Conservation (phyloP, 2,888 invertebrate genomes). For the Tortricodes alternella region DNA sequence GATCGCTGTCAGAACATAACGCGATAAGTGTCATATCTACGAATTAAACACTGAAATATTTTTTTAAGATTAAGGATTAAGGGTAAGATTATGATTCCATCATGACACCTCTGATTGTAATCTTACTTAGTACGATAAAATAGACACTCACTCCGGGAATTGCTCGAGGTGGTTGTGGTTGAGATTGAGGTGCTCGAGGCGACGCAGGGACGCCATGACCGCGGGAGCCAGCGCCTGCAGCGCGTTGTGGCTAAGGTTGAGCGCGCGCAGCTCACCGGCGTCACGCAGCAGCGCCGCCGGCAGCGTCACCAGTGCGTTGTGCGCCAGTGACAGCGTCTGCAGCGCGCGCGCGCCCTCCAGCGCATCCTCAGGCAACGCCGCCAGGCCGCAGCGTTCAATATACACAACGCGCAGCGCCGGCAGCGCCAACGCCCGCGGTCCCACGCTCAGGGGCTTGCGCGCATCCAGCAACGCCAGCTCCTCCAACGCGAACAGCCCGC, state of each 20-base stretch:
- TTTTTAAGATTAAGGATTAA: too few species aligned
- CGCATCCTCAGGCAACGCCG: constrained; percentile 3
- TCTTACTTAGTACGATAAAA: too few species aligned
- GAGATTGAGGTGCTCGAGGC: constrained; percentile 20
- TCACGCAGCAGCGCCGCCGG: constrained; percentile 37
- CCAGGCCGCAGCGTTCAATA: constrained; percentile 13
- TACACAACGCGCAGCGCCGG: constrained; percentile 66
- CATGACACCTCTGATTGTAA: too few species aligned
- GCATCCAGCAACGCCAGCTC: neutral
- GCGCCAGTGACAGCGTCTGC: constrained; percentile 9
- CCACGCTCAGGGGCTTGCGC: neutral
- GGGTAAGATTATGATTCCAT: too few species aligned
- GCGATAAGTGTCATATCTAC: neutral
- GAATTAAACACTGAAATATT: too few species aligned
- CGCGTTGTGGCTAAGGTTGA: constrained; percentile 37
- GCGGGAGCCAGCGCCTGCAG: constrained; percentile 30
- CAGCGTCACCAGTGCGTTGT: constrained; percentile 32
- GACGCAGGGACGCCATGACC: constrained; percentile 8
- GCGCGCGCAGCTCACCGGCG: constrained; percentile 20
- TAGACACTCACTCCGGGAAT: constrained; percentile 42
- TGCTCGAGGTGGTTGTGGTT: constrained; percentile 16
- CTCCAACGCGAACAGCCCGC: constrained; percentile 1
- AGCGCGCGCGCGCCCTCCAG: neutral
- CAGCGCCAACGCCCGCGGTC: constrained; percentile 61
- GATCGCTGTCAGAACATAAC: constrained; percentile 33